Percentiles rank a stretch among this genome's conserved stretches.
Conservation (phyloP, 2,888 invertebrate species). For the Lochmaea capreae region DNA sequence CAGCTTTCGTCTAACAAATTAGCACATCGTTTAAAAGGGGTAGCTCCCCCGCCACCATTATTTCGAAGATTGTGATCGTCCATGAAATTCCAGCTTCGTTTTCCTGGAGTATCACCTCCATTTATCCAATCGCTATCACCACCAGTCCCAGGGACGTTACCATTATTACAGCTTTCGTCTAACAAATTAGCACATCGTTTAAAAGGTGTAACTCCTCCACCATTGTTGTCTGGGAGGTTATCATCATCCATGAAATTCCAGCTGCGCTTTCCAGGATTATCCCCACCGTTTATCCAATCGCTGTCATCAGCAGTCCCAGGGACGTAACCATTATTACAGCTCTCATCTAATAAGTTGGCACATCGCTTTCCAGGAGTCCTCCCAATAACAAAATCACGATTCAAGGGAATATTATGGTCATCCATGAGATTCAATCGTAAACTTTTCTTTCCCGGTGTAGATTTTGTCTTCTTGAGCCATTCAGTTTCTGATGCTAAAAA, state of each 20-base stretch:
- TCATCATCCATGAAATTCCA: too few relatives aligned
- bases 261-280: too few relatives aligned
- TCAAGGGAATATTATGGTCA: constrained; percentile 10
- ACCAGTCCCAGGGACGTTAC: constrained; percentile 41
- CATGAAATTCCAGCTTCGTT: constrained; percentile 64
- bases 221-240: not conserved
- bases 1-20: constrained; percentile 70
- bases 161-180: constrained; percentile 57
- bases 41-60: constrained; percentile 52
- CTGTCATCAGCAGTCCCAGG: constrained; percentile 63
- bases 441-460: constrained; percentile 16
- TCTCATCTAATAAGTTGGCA: constrained; percentile 68
- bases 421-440: constrained; percentile 12
- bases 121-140: constrained; percentile 57
- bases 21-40: constrained; percentile 33
- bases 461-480: constrained; percentile 17
- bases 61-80: constrained; percentile 67
- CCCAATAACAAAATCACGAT: constrained; percentile 49
- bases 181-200: constrained; percentile 49
- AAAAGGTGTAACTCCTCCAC: constrained; percentile 43
- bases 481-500: constrained; percentile 17
- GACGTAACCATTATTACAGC: constrained; percentile 58
- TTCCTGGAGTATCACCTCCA: constrained; percentile 57
- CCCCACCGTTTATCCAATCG: constrained; percentile 47
- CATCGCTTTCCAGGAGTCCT: constrained; percentile 35